These are phyloP conservation scores for Neodon shergylaensis DNA, from an alignment of 2,113 vertebrate species.

Conservation along the genomic window DNA sequence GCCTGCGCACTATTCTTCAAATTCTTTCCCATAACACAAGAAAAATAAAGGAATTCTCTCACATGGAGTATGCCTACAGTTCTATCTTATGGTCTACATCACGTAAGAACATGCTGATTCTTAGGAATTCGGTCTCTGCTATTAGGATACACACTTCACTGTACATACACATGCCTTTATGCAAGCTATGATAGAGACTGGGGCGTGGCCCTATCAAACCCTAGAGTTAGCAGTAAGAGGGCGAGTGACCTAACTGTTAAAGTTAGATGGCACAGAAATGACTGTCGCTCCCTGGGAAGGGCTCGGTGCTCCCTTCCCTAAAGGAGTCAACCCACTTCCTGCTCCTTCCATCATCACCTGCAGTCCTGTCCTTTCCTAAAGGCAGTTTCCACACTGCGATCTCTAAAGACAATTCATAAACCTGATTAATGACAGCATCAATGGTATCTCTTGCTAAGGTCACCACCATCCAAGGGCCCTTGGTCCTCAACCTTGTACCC, in stretches of 20 bases:
- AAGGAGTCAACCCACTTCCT: constrained; percentile 14
- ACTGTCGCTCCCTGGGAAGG: constrained; percentile 18
- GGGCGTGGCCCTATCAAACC: constrained; percentile 50
- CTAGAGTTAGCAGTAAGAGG: constrained; percentile 59
- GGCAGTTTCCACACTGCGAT: constrained; percentile 39
- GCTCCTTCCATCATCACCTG: constrained; percentile 3
- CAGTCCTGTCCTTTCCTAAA: constrained; percentile 55
- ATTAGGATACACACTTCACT: constrained; percentile 64
- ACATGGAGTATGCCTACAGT: constrained; percentile 53
- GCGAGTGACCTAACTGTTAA: constrained; percentile 8
- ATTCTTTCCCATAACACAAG: background rate
- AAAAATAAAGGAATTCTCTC: constrained; percentile 59
- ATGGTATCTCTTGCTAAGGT: no score
- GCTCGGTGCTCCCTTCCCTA: constrained; percentile 40
- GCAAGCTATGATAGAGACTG: constrained; percentile 72
- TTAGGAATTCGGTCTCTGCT: constrained; percentile 65
- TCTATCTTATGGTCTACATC: constrained; percentile 56
- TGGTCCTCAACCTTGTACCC: no score
- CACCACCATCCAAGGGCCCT: no score
- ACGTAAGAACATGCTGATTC: constrained; percentile 73
- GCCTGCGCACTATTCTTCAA: constrained; percentile 50
- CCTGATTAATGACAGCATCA: constrained; percentile 49
- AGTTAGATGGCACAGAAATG: constrained; percentile 26
- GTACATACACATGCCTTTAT: constrained; percentile 72
- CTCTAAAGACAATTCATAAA: constrained; percentile 57